phyloP scores from a whole-genome alignment of 1,140 invertebrate species.

The Neodiprion virginianus region DNA sequence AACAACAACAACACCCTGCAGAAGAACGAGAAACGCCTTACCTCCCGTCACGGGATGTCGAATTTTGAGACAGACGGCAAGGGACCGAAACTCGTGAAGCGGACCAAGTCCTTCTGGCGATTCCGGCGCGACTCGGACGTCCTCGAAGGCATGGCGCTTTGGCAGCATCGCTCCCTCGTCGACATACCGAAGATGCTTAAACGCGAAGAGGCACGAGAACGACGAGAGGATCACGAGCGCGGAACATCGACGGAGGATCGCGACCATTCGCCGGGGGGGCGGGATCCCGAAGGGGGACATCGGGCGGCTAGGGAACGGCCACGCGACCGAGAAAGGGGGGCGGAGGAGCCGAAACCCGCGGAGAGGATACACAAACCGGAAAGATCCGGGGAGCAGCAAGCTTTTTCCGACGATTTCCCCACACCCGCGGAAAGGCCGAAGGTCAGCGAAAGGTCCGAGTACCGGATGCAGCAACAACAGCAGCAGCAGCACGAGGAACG shows the following conservation, averaged over 20 bases:
- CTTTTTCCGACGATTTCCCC: constrained; percentile 54
- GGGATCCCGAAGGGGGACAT: constrained; percentile 53
- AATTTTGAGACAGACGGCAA: constrained; percentile 11
- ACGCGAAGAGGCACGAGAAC: constrained; percentile 60
- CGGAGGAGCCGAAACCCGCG: constrained; percentile 54
- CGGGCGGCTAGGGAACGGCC: constrained; percentile 47
- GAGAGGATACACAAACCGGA: constrained; percentile 55
- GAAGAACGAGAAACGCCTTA: background rate
- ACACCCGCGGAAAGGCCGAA: constrained; percentile 57
- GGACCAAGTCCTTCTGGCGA: constrained; percentile 86
- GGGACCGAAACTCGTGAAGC: constrained; percentile 70
- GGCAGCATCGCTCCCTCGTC: constrained; percentile 84
- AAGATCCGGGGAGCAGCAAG: constrained; percentile 30
- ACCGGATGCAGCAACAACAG: constrained; percentile 60
- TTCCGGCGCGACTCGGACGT: constrained; percentile 76
- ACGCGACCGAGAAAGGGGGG: constrained; percentile 25
- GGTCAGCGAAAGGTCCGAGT: constrained; percentile 62
- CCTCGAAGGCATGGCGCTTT: constrained; percentile 82
- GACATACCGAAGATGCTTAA: constrained; percentile 66
- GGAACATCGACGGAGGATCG: constrained; percentile 50
- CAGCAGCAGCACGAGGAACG: constrained; percentile 54
- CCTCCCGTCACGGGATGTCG: too few relatives aligned
- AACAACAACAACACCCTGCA: constrained; percentile 52
- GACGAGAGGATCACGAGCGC: constrained; percentile 58
- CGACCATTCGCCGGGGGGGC: constrained; percentile 48